Percentiles rank a stretch among this genome's conserved stretches.
These are phyloP conservation scores for Sula dactylatra DNA, from an alignment of 2,113 vertebrate genomes.

Conservation along the genomic window DNA sequence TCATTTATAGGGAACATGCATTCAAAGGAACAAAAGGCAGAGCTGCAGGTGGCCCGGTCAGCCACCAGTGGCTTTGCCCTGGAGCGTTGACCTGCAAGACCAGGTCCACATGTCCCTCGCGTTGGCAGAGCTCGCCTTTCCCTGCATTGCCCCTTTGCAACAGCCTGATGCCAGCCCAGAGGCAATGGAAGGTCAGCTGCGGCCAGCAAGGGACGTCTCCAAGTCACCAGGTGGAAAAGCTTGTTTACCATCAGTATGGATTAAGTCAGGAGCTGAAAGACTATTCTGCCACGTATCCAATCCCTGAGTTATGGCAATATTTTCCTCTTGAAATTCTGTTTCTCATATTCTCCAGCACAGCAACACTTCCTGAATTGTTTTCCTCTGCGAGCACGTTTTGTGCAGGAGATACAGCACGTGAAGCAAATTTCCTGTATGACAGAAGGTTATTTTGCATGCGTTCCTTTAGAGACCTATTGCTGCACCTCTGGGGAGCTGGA, in stretches of 20 bases:
- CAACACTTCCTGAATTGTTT: neutral
- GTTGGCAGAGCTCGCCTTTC: neutral
- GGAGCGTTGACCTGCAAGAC: neutral
- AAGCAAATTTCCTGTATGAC: neutral
- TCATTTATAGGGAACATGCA: neutral
- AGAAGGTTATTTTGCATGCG: neutral
- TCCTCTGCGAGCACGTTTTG: rapidly evolving
- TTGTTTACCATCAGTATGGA: neutral
- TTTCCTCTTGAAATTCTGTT: neutral
- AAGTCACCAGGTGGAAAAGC: neutral
- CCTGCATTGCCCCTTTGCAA: no score
- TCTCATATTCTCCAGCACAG: neutral
- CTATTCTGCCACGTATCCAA: neutral
- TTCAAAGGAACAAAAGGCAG: neutral
- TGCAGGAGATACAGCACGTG: neutral
- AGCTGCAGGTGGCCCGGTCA: neutral
- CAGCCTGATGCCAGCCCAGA: neutral
- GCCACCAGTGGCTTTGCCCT: neutral
- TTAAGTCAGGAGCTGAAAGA: neutral
- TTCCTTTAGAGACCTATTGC: neutral
- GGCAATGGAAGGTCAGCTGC: neutral
- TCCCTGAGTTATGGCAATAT: neutral
- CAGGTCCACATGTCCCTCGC: rapidly evolving
- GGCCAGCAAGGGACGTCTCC: neutral
- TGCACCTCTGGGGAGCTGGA: neutral